Base-by-base conservation (phyloP, 2,113 vertebrate genomes). In the Ploceus nigricollis region DNA sequence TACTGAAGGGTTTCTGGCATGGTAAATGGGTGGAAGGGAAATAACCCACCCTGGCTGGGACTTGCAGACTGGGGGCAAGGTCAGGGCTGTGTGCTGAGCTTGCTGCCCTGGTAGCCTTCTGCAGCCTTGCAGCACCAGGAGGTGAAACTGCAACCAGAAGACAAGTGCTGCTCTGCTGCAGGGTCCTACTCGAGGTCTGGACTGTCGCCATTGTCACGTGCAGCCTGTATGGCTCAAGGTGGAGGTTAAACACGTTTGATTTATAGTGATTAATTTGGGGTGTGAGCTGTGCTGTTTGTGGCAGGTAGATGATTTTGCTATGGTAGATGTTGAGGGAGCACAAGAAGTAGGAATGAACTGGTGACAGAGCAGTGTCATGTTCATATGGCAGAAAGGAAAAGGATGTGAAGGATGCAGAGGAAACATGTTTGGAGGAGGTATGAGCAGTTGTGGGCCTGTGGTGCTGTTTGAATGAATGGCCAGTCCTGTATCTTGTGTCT, bases 171-270 rank as follows among this genome's bases (percentile, higher is more conserved):
- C 45, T 57, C 40, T 57, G 35, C 57, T 42, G 30, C 44, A 3
- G 22, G 6, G 30, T 68, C 12, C 71, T 80, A 2, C 20, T 58
- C 0, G 0, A 66, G 70, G 60, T 18, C 45, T 44, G 33, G 5
- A 37, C 56, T 66, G 33, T 28, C 0, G 0, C 42, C 7, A 5
- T 39, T 0, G 1, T 23, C 11, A 4, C 4, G 3, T 53, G 25
- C 54, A 61, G 45, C 50, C 28, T 0, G 0, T 9, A 5, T 45
- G 35, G 54, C 35, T 87, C 14, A 3, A 30, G 22, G 25, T 45
- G 10, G 35, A 54, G 16, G 15, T 87, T 65, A 53, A 78, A 85
- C 66, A 15, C 2, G 0, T 39, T 68, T 31, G 10, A 28, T 57
- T 85, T 63, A 47, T 44, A 42, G 19, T 19, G 16, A 37, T 57